phyloP scores from a whole-genome alignment of 2,888 invertebrate species.

The Dynastes hyllus region DNA sequence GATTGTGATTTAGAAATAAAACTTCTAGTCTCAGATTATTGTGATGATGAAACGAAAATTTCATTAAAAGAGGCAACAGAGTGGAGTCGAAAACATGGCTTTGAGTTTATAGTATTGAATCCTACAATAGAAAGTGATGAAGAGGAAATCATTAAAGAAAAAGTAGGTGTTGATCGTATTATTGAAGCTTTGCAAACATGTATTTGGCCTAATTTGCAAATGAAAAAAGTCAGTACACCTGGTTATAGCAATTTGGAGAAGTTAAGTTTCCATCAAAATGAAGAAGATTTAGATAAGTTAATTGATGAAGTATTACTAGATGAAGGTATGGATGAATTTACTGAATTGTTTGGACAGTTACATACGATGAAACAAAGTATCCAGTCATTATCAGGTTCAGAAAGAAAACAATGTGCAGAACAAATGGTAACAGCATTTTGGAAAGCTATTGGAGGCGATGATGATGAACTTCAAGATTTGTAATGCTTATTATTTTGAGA shows the following conservation, averaged over 20 bases:
- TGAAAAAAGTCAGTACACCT: constrained; percentile 73
- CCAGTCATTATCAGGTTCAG: constrained; percentile 75
- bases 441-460: constrained; percentile 83
- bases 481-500: constrained; percentile 55
- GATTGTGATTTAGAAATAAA: constrained; percentile 73
- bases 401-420: constrained; percentile 81
- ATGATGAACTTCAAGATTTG: constrained; percentile 77
- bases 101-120: constrained; percentile 81
- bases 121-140: constrained; percentile 68
- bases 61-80: constrained; percentile 71
- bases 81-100: constrained; percentile 81
- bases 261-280: constrained; percentile 44
- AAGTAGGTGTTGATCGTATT: constrained; percentile 78
- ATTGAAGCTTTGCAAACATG: constrained; percentile 82
- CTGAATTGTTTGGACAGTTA: constrained; percentile 78
- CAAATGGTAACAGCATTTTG: constrained; percentile 83
- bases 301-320: constrained; percentile 58
- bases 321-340: constrained; percentile 73
- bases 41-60: constrained; percentile 69
- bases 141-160: constrained; percentile 75
- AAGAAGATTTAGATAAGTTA: constrained; percentile 25
- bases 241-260: constrained; percentile 39
- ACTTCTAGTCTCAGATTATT: constrained; percentile 75
- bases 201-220: constrained; percentile 80
- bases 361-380: constrained; percentile 81